These are phyloP conservation scores for Melipona beecheii DNA, from an alignment of 2,888 invertebrate genomes.

Conservation along the genomic window DNA sequence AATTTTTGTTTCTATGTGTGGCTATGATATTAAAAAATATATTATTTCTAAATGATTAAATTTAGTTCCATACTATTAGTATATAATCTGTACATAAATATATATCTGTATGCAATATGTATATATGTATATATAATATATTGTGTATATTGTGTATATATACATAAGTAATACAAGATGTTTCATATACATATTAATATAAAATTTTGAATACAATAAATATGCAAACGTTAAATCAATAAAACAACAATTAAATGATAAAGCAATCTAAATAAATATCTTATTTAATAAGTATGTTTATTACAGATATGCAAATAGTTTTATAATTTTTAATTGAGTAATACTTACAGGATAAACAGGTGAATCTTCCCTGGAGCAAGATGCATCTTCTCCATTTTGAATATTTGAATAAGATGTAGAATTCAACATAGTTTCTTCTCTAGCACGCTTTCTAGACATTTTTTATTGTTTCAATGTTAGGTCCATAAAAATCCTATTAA, in stretches of 20 bases:
- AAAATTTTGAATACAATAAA: constrained; percentile 1
- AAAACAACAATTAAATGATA: constrained; percentile 7
- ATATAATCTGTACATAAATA: not conserved
- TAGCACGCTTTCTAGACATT: constrained; percentile 79
- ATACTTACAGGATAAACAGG: constrained; percentile 73
- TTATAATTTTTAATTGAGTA: not conserved
- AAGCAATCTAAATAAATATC: not conserved
- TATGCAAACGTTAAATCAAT: not conserved
- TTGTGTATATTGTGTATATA: not conserved
- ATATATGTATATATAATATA: not conserved
- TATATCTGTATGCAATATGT: not conserved
- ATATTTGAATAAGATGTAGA: constrained; percentile 53
- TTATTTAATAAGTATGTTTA: not conserved
- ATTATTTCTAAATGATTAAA: constrained; percentile 34
- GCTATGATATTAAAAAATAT: constrained; percentile 16
- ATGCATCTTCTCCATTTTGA: constrained; percentile 73
- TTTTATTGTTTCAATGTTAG: constrained; percentile 58
- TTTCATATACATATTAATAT: not conserved
- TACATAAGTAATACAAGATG: not conserved
- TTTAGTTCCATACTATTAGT: constrained; percentile 28
- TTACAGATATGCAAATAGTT: not conserved
- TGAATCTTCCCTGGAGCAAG: constrained; percentile 70
- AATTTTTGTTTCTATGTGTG: constrained; percentile 21
- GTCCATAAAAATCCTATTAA: constrained; percentile 57
- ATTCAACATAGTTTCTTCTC: constrained; percentile 72